These are phyloP conservation scores for Camelus bactrianus DNA, from an alignment of 2,113 vertebrate genomes.

Conservation along the genomic window DNA sequence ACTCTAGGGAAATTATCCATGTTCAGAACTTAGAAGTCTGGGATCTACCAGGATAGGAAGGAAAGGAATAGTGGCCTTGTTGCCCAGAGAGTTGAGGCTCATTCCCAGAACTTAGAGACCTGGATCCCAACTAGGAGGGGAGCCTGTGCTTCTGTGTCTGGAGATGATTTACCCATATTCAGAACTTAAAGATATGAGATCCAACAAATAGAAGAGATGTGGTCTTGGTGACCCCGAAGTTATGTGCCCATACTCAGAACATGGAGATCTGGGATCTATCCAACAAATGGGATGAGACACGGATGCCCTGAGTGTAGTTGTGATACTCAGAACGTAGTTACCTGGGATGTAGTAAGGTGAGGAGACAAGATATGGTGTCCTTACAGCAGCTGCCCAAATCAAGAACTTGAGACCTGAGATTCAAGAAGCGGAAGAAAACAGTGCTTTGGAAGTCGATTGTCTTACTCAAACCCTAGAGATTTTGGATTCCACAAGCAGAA, in stretches of 20 bases:
- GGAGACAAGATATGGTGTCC: neutral
- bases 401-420: neutral
- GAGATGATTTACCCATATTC: neutral
- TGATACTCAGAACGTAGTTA: neutral
- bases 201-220: neutral
- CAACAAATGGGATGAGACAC: neutral
- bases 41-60: neutral
- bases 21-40: neutral
- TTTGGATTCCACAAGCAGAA: neutral
- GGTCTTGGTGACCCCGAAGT: neutral
- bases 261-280: neutral
- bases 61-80: neutral
- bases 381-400: neutral
- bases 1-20: neutral
- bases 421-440: neutral
- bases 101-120: neutral
- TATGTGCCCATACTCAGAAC: neutral
- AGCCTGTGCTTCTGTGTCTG: neutral
- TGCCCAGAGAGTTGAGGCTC: neutral
- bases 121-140: neutral
- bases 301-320: neutral
- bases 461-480: neutral
- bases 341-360: neutral
- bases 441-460: neutral
- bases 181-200: neutral